Evolutionary conservation across 2,888 invertebrate genomes (phyloP).

Genomic region (Caenorhabditis auriculariae): DNA sequence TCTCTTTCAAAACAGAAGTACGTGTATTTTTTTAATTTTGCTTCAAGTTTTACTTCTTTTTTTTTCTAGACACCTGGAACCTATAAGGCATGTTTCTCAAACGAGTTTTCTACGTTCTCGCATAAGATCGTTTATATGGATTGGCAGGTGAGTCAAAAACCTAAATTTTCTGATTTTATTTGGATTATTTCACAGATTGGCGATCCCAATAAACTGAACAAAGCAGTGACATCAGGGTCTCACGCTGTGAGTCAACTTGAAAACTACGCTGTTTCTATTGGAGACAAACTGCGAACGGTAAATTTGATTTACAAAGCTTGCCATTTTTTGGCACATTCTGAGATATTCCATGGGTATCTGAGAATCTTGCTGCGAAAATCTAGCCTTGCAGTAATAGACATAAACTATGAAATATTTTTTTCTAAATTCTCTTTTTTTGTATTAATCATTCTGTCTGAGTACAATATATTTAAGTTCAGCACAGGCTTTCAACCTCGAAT

Average conservation of each 20-base stretch:
- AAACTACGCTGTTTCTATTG: conserved; percentile 52
- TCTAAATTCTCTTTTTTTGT: too few species aligned
- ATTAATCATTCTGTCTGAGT: too few species aligned
- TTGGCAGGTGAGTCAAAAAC: conserved; percentile 79
- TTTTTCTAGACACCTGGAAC: conserved; percentile 31
- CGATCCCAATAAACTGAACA: conserved; percentile 25
- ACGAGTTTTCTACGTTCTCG: conserved; percentile 97
- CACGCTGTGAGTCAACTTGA: conserved; percentile 54
- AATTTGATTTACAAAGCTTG: conserved; percentile 8
- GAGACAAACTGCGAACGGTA: conserved; percentile 54
- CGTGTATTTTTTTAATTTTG: not conserved
- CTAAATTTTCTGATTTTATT: not conserved
- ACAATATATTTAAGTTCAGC: too few species aligned
- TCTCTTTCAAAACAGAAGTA: conserved; percentile 77
- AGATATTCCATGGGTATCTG: too few species aligned
- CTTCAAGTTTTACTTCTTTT: not conserved
- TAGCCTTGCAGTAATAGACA: too few species aligned
- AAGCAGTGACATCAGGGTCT: conserved; percentile 29
- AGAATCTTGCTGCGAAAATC: conserved; percentile 1
- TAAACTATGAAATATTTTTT: too few species aligned
- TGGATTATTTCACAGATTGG: conserved; percentile 14
- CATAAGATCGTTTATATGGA: conserved; percentile 98
- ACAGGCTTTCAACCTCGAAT: too few species aligned
- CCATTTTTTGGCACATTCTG: too few species aligned
- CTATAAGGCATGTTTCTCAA: conserved; percentile 83